Evolutionary conservation across 2,797 vertebrate genomes (phyloP).

Genomic region (Galago senegalensis): DNA sequence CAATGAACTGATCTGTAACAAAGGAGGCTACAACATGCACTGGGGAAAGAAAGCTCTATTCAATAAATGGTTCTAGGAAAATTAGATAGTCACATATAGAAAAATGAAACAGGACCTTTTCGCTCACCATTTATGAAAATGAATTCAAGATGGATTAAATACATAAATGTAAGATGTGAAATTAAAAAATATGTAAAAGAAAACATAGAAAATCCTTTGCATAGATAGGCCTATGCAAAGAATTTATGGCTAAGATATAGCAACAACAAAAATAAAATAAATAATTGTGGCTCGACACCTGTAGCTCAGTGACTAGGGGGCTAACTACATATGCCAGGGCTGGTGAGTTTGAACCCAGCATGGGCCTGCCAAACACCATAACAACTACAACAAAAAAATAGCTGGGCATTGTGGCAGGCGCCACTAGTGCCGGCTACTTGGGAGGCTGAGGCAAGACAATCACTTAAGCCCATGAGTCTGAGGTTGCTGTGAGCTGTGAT

Average conservation of each 20-base stretch:
- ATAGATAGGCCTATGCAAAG: neutral
- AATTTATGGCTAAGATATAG: neutral
- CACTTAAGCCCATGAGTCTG: too few species aligned
- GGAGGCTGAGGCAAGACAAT: too few species aligned
- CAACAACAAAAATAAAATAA: neutral
- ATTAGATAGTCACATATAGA: neutral
- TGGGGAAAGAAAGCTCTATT: neutral
- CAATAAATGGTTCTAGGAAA: neutral
- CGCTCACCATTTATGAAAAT: neutral
- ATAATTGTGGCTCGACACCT: too few species aligned
- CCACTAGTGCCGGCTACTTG: too few species aligned
- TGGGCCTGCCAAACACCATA: too few species aligned
- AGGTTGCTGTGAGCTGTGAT: too few species aligned
- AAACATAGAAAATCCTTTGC: neutral
- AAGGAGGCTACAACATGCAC: neutral
- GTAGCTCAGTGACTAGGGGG: too few species aligned
- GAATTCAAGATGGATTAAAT: neutral
- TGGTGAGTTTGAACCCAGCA: too few species aligned
- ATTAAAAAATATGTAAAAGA: neutral
- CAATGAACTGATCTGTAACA: neutral
- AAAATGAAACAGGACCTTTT: neutral
- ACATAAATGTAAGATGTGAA: neutral
- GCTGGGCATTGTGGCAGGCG: too few species aligned
- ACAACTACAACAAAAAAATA: too few species aligned
- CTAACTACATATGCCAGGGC: too few species aligned